Evolutionary conservation across 2,113 vertebrate species (phyloP), one percentile per base, ranked within the genome.

Genomic region (Eudyptes chrysolophus): DNA sequence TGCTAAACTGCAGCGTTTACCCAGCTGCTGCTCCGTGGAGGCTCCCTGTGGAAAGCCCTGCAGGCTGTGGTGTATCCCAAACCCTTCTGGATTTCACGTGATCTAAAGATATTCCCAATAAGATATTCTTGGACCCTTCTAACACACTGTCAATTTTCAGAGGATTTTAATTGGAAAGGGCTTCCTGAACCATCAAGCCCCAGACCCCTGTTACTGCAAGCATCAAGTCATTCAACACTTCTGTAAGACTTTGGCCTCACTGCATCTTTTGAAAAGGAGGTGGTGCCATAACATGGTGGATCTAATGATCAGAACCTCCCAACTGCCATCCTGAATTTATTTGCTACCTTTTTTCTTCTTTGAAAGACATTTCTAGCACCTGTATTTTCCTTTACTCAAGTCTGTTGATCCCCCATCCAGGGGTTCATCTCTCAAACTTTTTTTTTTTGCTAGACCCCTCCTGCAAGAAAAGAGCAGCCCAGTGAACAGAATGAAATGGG

Each of bases 61-160:
- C 26, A 25, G 85, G 46, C 13, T 29, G 36, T 29, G 9, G 3
- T 36, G 12, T 29, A 55, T 83, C 38, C 57, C 42, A 40, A 66
- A 4, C 24, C 44, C 19, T 69, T 21, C 13, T 52, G 70, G 48
- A 49, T 69, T 76, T 61, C 57, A 17, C 0, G 0, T 22, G 38
- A 38, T 54, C 30, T 61, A 30, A 80, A 64, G 29, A 19, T 55
- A 72, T 44, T 60, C 40, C 34, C 5, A 8, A 15, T 29, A 13
- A 60, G 11, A 42, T 13, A 29, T 58, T 26, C 21, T 66, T 46
- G 40, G 51, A 19, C 5, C 13, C 16, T 64, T 75, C 20, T 36
- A 62, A 38, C 11, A 60, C 21, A 19, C 5, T 61, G 76, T 4
- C 72, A 13, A 8, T 86, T 90, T 92, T 71, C 49, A 54, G 10